These are phyloP conservation scores for Vanessa atalanta DNA, from an alignment of 1,140 invertebrate species.

Conservation along the genomic window DNA sequence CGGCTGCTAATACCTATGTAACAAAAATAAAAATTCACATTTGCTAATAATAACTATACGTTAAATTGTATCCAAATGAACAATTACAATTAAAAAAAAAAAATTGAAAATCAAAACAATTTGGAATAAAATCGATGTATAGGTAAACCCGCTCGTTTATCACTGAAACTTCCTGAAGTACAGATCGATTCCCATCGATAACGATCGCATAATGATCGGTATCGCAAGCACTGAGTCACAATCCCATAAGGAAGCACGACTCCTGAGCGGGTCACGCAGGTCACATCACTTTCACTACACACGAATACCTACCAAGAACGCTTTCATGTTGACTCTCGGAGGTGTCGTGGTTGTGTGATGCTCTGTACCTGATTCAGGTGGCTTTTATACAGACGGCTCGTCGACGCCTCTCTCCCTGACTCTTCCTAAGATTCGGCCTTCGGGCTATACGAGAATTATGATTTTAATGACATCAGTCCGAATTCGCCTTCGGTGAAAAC, in stretches of 20 bases:
- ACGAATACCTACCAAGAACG: slow-evolving; percentile 78
- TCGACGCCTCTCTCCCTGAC: slow-evolving; percentile 74
- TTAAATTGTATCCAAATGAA: too few relatives aligned
- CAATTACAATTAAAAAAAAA: not conserved
- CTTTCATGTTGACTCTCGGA: slow-evolving; percentile 80
- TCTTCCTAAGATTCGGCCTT: slow-evolving; percentile 80
- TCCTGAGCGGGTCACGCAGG: slow-evolving; percentile 58
- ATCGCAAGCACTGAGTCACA: slow-evolving; percentile 55
- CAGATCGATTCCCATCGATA: slow-evolving; percentile 40
- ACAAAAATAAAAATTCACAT: slow-evolving; percentile 44
- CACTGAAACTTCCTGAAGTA: slow-evolving; percentile 24
- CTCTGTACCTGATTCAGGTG: slow-evolving; percentile 58
- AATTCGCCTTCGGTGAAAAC: slow-evolving; percentile 76
- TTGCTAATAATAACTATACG: not conserved
- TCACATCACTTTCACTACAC: slow-evolving; percentile 75
- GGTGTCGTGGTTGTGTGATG: slow-evolving; percentile 77
- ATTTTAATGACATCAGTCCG: slow-evolving; percentile 77
- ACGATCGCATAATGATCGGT: slow-evolving; percentile 21
- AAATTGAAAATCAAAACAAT: not conserved
- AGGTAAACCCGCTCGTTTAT: slow-evolving; percentile 10
- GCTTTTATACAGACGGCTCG: slow-evolving; percentile 70
- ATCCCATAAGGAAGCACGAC: slow-evolving; percentile 58
- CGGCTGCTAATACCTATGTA: slow-evolving; percentile 80
- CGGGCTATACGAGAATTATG: slow-evolving; percentile 77
- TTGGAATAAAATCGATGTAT: not conserved